Base-by-base conservation (phyloP, 2,113 vertebrate species). In the Strix aluco region DNA sequence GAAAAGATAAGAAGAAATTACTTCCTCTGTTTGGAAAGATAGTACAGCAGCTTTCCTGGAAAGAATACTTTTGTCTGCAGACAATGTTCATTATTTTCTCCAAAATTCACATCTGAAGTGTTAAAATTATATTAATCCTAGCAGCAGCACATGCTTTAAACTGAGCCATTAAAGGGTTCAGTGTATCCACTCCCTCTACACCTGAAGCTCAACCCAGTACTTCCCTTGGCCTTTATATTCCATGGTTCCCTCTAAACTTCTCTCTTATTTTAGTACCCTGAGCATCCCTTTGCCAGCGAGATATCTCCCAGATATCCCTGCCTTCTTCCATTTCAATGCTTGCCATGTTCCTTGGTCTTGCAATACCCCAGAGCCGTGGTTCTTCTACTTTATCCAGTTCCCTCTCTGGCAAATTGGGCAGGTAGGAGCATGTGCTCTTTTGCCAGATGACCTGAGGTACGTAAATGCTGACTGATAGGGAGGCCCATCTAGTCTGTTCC, bases 251-350 rank as follows among this genome's bases (percentile, higher is more conserved):
- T 47, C 29, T 32, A 54, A 34, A 54, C 9, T 47, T 61, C 34
- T 75, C 16, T 67, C 13, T 88, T 70, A 21, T 15, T 6, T n/a
- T n/a, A 69, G 40, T 59, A 42, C 4, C 4, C 6, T 0, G 0
- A 47, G 9, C 59, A 27, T 75, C 11, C 29, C 7, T 13, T 16
- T 15, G 23, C 6, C 18, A 69, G n/a, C 10, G 65, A n/a, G 16
- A 2, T 57, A 36, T 23, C 7, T 79, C 29, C 29, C n/a, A 75
- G 22, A 46, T 55, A 69, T 40, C 9, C 14, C 26, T 69, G 16
- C 30, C 36, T 52, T 59, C 38, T 47, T 86, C 38, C 57, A 44
- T 18, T 34, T 57, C 15, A 69, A 0, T 54, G 8, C 8, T 47
- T n/a, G 17, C 40, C 47, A 27, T 20, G 26, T 23, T 51, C 47